Conservation (phyloP, 1,140 invertebrate genomes). For the Saccostrea cuccullata region DNA sequence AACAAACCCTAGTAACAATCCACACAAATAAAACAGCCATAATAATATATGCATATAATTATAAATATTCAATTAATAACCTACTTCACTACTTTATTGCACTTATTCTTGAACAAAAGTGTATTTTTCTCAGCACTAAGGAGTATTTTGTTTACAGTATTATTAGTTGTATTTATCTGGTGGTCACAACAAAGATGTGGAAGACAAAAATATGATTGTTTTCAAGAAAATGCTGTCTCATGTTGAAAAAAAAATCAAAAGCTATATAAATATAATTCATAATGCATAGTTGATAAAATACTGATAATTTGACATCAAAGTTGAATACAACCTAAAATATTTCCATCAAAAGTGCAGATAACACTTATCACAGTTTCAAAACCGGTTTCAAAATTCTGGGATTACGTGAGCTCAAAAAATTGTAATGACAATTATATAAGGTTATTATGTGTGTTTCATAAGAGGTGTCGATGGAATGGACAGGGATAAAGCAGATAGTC, state of each 20-base stretch:
- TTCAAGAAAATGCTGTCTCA: background rate
- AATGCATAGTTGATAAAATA: background rate
- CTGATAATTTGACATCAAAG: constrained; percentile 12
- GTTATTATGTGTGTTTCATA: too few species aligned
- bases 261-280: background rate
- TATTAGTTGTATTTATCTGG: background rate
- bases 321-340: background rate
- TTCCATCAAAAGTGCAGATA: background rate
- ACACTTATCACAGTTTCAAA: background rate
- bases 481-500: too few species aligned
- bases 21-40: constrained; percentile 15
- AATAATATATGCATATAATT: background rate
- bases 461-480: too few species aligned
- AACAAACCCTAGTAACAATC: background rate
- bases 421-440: background rate
- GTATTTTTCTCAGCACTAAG: background rate
- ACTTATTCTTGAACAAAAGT: constrained; percentile 13
- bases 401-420: background rate
- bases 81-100: constrained; percentile 19
- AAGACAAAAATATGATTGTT: background rate
- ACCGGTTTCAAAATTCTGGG: constrained; percentile 9
- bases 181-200: background rate
- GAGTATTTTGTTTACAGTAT: background rate
- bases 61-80: background rate
- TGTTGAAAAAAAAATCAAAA: background rate